Percentiles rank a stretch among this genome's conserved stretches.
Conservation (phyloP, 1,140 invertebrate genomes). For the Campoletis sonorensis region DNA sequence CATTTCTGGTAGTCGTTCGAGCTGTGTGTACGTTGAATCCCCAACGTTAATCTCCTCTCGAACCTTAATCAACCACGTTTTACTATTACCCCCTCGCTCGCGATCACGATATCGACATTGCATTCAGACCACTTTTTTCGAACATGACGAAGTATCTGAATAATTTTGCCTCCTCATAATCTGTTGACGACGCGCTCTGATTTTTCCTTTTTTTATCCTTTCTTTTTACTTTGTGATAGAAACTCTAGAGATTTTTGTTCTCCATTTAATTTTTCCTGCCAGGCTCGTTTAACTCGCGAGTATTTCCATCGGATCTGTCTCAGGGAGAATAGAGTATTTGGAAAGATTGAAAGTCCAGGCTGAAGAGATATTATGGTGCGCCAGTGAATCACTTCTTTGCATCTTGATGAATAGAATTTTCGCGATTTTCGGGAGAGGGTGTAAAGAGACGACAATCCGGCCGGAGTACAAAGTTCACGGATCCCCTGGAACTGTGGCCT, state of each 20-base stretch:
- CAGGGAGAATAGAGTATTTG: constrained; percentile 2
- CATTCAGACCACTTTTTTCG: neutral
- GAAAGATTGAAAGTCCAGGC: constrained; percentile 18
- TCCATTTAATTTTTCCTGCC: neutral
- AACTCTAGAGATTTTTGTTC: neutral
- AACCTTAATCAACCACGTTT: neutral
- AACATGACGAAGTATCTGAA: neutral
- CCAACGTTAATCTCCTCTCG: neutral
- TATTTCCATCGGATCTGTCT: neutral
- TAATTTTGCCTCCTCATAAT: neutral
- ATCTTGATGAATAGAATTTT: constrained; percentile 32
- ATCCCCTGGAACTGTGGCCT: constrained; percentile 24
- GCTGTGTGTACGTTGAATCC: neutral
- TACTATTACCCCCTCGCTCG: neutral
- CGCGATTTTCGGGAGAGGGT: constrained; percentile 17
- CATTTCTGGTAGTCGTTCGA: neutral
- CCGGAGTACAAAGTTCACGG: constrained; percentile 24
- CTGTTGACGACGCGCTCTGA: neutral
- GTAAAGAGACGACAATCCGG: constrained; percentile 16
- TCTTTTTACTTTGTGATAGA: neutral
- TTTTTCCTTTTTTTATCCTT: neutral
- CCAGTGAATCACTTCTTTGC: neutral
- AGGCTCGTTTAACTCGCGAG: neutral
- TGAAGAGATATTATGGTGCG: constrained; percentile 26
- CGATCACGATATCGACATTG: constrained; percentile 10